Evolutionary conservation across 1,140 invertebrate species (phyloP).

Genomic region (Callitettix versicolor): DNA sequence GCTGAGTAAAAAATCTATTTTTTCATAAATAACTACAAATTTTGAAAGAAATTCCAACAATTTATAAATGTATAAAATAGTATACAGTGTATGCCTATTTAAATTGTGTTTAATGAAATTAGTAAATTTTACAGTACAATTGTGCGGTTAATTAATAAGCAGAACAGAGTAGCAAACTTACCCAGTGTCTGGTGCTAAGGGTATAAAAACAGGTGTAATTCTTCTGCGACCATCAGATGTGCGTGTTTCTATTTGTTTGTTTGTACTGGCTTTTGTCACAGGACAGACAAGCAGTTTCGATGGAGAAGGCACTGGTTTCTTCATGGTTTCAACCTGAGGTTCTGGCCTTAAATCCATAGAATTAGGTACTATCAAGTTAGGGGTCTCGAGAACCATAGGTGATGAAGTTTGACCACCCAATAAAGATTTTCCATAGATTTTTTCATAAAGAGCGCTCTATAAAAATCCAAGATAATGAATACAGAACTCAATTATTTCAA

Average conservation of each 20-base stretch:
- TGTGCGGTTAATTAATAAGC: no score
- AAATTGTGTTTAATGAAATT: no score
- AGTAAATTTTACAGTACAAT: no score
- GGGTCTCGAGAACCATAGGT: constrained; percentile 19
- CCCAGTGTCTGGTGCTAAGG: constrained; percentile 50
- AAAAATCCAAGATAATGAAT: no score
- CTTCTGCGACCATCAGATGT: constrained; percentile 85
- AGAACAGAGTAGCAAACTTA: no score
- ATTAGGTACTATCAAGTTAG: neutral
- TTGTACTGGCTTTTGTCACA: constrained; percentile 32
- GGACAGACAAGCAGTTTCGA: neutral
- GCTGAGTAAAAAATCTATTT: no score
- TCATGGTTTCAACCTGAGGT: no score
- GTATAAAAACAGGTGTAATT: constrained; percentile 93
- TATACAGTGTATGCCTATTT: no score
- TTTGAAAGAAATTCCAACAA: no score
- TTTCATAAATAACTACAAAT: no score
- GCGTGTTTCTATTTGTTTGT: constrained; percentile 91
- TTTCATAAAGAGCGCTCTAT: constrained; percentile 69
- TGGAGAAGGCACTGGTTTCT: constrained; percentile 17
- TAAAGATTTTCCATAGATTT: constrained; percentile 72
- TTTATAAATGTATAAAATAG: no score
- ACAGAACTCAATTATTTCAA: neutral
- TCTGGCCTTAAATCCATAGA: no score
- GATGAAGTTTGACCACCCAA: constrained; percentile 11